phyloP scores from a whole-genome alignment of 2,113 vertebrate genomes.

The Ageneiosus marmoratus region DNA sequence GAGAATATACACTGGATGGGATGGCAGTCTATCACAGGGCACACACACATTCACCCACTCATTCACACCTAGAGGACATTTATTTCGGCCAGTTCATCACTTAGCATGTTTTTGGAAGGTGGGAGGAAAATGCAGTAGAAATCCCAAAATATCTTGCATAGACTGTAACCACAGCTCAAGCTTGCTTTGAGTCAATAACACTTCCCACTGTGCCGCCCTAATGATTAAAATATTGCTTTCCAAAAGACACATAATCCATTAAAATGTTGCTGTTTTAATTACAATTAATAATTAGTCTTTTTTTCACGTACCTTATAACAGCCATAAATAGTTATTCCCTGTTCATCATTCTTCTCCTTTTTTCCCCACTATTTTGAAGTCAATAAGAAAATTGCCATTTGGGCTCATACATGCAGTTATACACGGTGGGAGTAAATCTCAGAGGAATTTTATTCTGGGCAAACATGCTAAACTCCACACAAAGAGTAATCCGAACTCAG shows the following conservation, averaged over 20 bases:
- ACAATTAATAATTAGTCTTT: neutral
- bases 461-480: neutral
- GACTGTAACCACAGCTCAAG: neutral
- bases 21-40: neutral
- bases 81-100: neutral
- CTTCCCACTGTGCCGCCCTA: neutral
- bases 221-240: neutral
- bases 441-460: neutral
- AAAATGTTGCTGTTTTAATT: neutral
- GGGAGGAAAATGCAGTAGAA: neutral
- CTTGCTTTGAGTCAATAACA: neutral
- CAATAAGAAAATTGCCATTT: neutral
- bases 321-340: neutral
- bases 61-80: neutral
- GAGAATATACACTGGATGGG: neutral
- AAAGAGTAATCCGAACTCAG: neutral
- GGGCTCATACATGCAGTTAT: neutral
- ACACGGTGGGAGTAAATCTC: neutral
- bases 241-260: neutral
- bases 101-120: neutral
- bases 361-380: neutral
- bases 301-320: neutral
- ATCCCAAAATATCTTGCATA: neutral
- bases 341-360: neutral
- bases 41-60: neutral